These are phyloP conservation scores for Pseudonaja textilis DNA, from an alignment of 2,113 vertebrate genomes.

Conservation along the genomic window DNA sequence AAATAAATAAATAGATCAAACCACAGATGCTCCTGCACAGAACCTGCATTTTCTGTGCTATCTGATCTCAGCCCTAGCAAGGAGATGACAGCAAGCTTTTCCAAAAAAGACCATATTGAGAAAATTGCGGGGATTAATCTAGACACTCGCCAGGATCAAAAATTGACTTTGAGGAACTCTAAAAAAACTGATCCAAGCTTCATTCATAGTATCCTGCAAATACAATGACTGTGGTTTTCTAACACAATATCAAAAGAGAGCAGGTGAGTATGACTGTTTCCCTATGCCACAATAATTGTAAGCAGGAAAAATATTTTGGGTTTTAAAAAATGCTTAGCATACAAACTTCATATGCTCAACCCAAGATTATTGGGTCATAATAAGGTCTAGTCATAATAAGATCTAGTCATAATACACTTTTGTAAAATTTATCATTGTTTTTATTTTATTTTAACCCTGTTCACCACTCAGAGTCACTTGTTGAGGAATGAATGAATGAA, in stretches of 20 bases:
- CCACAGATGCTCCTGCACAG: neutral
- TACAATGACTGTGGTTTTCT: neutral
- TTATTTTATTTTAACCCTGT: neutral
- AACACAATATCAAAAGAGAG: neutral
- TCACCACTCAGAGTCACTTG: neutral
- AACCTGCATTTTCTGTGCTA: neutral
- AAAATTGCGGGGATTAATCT: neutral
- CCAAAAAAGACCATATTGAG: neutral
- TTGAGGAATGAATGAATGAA: neutral
- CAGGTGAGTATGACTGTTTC: neutral
- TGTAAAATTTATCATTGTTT: neutral
- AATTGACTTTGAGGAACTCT: neutral
- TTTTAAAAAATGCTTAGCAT: neutral
- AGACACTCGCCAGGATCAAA: neutral
- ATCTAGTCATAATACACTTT: neutral
- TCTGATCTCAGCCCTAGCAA: neutral
- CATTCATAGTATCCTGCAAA: neutral
- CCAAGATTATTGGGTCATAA: neutral
- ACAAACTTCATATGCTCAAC: neutral
- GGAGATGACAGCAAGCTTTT: neutral
- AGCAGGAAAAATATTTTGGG: neutral
- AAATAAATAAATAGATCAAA: too few species aligned
- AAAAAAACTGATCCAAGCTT: neutral
- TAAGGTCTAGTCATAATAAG: neutral
- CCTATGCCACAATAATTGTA: neutral